Evolutionary conservation across 2,113 vertebrate genomes (phyloP).

Genomic region (Carlito syrichta): DNA sequence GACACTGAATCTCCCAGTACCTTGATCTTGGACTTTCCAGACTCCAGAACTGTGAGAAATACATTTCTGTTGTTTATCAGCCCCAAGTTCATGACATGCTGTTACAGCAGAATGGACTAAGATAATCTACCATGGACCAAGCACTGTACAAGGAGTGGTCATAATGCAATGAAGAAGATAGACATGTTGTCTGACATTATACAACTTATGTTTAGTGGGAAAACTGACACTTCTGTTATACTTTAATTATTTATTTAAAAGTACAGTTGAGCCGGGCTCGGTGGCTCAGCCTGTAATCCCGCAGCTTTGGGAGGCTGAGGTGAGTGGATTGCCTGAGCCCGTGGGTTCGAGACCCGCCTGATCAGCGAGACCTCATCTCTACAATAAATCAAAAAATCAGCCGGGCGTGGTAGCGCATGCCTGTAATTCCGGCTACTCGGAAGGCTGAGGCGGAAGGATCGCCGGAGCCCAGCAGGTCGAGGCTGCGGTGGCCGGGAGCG

Average conservation of each 20-base stretch:
- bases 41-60: not conserved
- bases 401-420: too few relatives aligned
- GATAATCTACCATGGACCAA: not conserved
- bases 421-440: too few relatives aligned
- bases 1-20: not conserved
- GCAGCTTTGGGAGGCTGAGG: too few relatives aligned
- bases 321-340: too few relatives aligned
- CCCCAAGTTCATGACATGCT: not conserved
- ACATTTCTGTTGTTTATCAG: not conserved
- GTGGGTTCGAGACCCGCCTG: too few relatives aligned
- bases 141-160: not conserved
- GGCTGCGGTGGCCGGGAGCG: too few relatives aligned
- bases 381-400: too few relatives aligned
- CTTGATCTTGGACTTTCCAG: not conserved
- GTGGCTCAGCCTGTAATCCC: too few relatives aligned
- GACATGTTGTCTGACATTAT: not conserved
- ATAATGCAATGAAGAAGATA: not conserved
- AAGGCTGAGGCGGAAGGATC: too few relatives aligned
- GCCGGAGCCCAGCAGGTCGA: too few relatives aligned
- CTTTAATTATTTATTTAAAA: not conserved
- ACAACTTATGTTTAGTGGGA: not conserved
- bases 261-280: too few relatives aligned
- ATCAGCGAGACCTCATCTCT: too few relatives aligned
- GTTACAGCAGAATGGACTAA: not conserved
- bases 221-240: not conserved